phyloP scores from a whole-genome alignment of 2,797 vertebrate genomes.

The Oceanodroma leucorhoa region DNA sequence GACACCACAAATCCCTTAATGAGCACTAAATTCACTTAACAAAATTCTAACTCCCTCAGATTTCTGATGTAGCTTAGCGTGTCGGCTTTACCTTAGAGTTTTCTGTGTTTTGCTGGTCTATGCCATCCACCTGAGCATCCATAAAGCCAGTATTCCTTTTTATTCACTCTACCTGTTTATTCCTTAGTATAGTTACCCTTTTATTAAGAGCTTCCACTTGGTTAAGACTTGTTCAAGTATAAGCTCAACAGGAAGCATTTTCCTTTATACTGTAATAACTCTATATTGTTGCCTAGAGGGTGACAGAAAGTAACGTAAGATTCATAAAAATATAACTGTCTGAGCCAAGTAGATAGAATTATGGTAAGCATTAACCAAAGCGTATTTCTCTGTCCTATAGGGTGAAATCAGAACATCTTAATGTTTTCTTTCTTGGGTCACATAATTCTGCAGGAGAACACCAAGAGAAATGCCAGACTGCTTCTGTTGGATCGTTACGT shows the following conservation, averaged over 20 bases:
- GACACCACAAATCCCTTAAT: conserved; percentile 57
- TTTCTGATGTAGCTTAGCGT: not conserved
- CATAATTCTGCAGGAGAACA: conserved; percentile 59
- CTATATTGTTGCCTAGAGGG: conserved; percentile 73
- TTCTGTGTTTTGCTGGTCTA: not conserved
- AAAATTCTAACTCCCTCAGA: conserved; percentile 54
- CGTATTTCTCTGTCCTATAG: conserved; percentile 57
- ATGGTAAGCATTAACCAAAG: conserved; percentile 62
- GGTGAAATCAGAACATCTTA: conserved; percentile 67
- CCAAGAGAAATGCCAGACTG: conserved; percentile 33
- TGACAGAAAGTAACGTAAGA: conserved; percentile 68
- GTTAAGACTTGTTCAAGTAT: conserved; percentile 47
- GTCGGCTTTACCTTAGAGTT: not conserved
- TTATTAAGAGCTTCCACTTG: conserved; percentile 61
- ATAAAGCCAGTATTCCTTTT: conserved; percentile 20
- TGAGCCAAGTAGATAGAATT: conserved; percentile 69
- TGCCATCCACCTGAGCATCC: not conserved
- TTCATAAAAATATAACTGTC: conserved; percentile 72
- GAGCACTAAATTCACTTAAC: conserved; percentile 60
- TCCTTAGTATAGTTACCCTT: conserved; percentile 51
- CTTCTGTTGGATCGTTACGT: conserved; percentile 6
- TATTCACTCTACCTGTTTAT: conserved; percentile 53
- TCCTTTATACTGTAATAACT: conserved; percentile 70
- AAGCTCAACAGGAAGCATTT: conserved; percentile 62
- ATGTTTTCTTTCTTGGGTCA: conserved; percentile 65